Evolutionary conservation across 64 coral and sea anemone species (phyloP).

Genomic region (Stichodactyla mertensii): DNA sequence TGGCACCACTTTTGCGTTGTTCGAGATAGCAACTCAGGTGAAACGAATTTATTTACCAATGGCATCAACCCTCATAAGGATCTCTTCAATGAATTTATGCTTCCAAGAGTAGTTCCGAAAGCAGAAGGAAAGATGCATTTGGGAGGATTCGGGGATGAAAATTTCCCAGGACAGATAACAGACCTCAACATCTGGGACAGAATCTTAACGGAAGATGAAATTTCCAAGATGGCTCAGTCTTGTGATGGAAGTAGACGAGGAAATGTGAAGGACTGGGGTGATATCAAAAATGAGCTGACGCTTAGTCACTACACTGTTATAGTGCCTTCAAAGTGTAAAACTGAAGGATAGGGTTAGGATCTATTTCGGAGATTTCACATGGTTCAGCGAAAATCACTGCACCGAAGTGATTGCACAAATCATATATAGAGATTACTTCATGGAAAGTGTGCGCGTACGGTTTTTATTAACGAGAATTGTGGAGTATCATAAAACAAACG

Average conservation of each 20-base stretch:
- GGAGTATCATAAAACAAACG: too few relatives aligned
- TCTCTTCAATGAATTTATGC: background rate
- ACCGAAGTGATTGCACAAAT: too few relatives aligned
- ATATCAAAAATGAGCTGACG: background rate
- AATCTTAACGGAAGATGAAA: background rate
- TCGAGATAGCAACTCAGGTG: constrained; percentile 1
- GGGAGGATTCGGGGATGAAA: background rate
- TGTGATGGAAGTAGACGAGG: background rate
- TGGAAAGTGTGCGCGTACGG: too few relatives aligned
- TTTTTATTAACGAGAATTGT: too few relatives aligned
- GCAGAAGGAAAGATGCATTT: background rate
- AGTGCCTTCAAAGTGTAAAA: background rate
- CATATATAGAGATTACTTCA: too few relatives aligned
- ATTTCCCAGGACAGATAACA: background rate
- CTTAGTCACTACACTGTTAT: background rate
- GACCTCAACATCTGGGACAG: constrained; percentile 1
- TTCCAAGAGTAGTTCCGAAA: background rate
- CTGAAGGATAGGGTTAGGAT: background rate
- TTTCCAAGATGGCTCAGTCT: background rate
- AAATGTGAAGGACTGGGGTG: constrained; percentile 9
- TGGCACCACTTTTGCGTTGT: background rate
- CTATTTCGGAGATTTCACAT: background rate
- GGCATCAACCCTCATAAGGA: background rate
- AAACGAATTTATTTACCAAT: background rate
- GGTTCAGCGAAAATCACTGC: too few relatives aligned